Conservation (phyloP, 2,888 invertebrate genomes). For the Falcaria lacertinaria region DNA sequence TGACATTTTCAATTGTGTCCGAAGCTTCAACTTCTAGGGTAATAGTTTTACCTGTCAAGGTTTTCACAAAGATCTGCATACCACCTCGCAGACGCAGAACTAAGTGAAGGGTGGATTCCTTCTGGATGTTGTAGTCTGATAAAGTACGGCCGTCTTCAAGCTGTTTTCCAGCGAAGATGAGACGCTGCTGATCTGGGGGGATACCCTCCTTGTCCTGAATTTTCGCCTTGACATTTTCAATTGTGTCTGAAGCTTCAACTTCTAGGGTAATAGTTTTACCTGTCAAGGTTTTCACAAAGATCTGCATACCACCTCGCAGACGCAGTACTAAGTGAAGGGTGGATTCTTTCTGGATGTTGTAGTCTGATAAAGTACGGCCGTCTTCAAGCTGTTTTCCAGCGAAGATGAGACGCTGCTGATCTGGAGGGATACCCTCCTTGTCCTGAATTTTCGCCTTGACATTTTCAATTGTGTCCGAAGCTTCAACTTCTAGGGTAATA, state of each 20-base stretch:
- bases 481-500: no score
- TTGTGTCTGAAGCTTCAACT: not conserved
- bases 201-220: constrained; percentile 3
- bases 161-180: constrained; percentile 2
- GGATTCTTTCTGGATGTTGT: no score
- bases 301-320: constrained; percentile 2
- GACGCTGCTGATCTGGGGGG: constrained; percentile 2
- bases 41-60: no score
- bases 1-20: no score
- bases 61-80: no score
- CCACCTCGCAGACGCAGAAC: constrained; percentile 23
- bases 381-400: constrained; percentile 84
- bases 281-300: not conserved
- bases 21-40: no score
- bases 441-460: constrained; percentile 2
- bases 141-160: constrained; percentile 1
- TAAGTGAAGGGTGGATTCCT: constrained; percentile 1
- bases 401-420: constrained; percentile 80
- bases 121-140: constrained; percentile 1
- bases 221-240: constrained; percentile 3
- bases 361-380: constrained; percentile 71
- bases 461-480: no score
- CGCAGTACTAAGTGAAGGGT: constrained; percentile 2
- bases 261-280: no score
- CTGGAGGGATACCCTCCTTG: constrained; percentile 26